Evolutionary conservation across 2,113 vertebrate species (phyloP), one percentile per base, ranked within the genome.

Genomic region (Anseranas semipalmata): DNA sequence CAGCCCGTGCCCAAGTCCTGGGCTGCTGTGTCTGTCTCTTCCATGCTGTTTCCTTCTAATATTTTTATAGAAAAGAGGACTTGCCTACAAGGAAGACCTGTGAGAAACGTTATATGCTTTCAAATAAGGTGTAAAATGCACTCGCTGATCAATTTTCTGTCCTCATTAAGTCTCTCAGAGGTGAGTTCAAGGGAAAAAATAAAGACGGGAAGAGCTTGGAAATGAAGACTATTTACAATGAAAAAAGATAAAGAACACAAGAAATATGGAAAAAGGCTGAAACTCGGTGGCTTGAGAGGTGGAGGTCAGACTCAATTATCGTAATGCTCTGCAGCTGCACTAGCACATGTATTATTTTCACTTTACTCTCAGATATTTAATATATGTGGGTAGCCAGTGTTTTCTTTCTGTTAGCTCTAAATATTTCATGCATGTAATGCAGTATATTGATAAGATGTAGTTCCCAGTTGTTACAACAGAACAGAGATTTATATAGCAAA

Each of bases 131-230:
- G 86, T 78, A 87, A 95, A 91, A 58, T 72, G 58, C 87, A 85
- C 80, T 93, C 0, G 0, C 52, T 56, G 74, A 91, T 96, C 91
- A 89, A 79, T 95, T 94, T 94, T 96, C 84, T 82, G 87, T 75
- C 81, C 89, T 96, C 91, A 85, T 94, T 94, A 96, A 91, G 89
- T 96, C 84, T 82, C 81, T 95, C 94, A 93, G 62, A 91, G 84
- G 66, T 91, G 84, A 95, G 53, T 94, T 96, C 52, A 92, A 90
- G 84, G 87, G 82, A 52, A 80, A 56, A 86, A 87, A 65, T 37
- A 56, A 67, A 86, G 62, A 89, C 17, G 24, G 77, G 70, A 75
- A 89, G 91, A 95, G 35, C 84, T 89, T 91, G 60, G 48, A 95
- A 94, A 87, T 78, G 9, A 87, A 84, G 30, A 46, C n/a, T 80